Evolutionary conservation across 2,797 vertebrate genomes (phyloP), one percentile per base, ranked within the genome.

Genomic region (Taenioides sp.): DNA sequence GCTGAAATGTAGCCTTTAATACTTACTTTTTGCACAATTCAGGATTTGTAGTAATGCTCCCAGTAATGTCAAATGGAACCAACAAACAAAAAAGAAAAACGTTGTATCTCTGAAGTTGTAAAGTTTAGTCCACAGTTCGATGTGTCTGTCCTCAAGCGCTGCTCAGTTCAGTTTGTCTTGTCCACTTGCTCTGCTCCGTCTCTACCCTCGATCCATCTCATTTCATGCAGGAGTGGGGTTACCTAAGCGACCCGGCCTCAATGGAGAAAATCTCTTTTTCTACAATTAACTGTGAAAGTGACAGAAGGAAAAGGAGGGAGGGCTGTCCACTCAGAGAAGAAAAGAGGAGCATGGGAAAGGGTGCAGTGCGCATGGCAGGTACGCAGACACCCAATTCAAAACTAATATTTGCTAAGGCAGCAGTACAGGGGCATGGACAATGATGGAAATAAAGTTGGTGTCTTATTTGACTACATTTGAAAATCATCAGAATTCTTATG

Each of bases 171-270:
- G 87, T 87, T 85, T 91, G 84, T 80, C 86, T 18, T 78, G 77
- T 84, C 79, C 80, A 71, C 89, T 87, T 86, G 84, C 77, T 77
- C 76, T 72, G 91, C 84, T 83, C 84, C 81, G 40, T 81, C 69
- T 79, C 84, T 86, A 88, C 80, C 81, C 79, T 84, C 90, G 86
- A 80, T 93, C 89, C 92, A 92, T 93, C 92, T 94, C 91, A 94
- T 94, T 94, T 93, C 93, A 94, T 93, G 94, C 93, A 91, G 93
- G 85, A 92, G 82, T 93, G 93, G 77, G 92, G 94, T 95, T 93
- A 90, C 93, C 94, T 94, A 94, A 95, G 94, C 93, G 88, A 95
- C 91, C 80, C 73, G 70, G 84, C 76, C 87, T 93, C 90, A 94
- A 94, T 93, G 80, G 93, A 93, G 93, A 95, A 92, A 93, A 94